Conservation (phyloP, 1,140 invertebrate species). For the Episyrphus balteatus region DNA sequence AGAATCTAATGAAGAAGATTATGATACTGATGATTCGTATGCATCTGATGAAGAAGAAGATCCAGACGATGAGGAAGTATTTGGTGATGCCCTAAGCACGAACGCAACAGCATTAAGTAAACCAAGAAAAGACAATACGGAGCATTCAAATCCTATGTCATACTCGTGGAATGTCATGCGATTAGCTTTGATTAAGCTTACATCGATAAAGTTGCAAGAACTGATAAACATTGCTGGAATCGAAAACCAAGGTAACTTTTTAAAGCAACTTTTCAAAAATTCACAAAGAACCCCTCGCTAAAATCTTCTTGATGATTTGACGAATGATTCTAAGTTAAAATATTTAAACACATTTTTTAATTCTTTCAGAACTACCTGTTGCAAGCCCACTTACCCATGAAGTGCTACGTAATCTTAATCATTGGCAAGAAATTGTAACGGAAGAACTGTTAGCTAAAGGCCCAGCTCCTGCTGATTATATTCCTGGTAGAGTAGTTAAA, state of each 20-base stretch:
- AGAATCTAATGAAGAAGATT: conserved; percentile 65
- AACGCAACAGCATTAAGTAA: conserved; percentile 25
- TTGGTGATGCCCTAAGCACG: conserved; percentile 41
- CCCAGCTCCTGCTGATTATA: conserved; percentile 64
- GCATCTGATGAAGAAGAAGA: conserved; percentile 62
- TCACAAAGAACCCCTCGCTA: no score
- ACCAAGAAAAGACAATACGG: conserved; percentile 57
- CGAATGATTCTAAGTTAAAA: no score
- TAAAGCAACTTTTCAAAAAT: conserved; percentile 5
- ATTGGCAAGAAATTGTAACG: conserved; percentile 75
- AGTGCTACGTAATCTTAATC: conserved; percentile 68
- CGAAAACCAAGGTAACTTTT: conserved; percentile 68
- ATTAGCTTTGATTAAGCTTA: conserved; percentile 73
- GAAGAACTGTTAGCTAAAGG: conserved; percentile 64
- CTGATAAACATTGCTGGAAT: conserved; percentile 70
- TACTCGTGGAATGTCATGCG: conserved; percentile 93
- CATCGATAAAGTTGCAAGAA: conserved; percentile 64
- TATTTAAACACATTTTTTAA: no score
- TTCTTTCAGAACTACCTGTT: conserved; percentile 69
- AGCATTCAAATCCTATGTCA: conserved; percentile 84
- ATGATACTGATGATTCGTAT: conserved; percentile 79
- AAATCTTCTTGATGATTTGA: no score
- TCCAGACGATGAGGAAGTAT: conserved; percentile 70
- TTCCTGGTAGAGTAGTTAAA: conserved; percentile 42
- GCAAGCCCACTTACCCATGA: conserved; percentile 89